Conservation (phyloP, 2,797 vertebrate genomes). For the Lagorchestes hirsutus region DNA sequence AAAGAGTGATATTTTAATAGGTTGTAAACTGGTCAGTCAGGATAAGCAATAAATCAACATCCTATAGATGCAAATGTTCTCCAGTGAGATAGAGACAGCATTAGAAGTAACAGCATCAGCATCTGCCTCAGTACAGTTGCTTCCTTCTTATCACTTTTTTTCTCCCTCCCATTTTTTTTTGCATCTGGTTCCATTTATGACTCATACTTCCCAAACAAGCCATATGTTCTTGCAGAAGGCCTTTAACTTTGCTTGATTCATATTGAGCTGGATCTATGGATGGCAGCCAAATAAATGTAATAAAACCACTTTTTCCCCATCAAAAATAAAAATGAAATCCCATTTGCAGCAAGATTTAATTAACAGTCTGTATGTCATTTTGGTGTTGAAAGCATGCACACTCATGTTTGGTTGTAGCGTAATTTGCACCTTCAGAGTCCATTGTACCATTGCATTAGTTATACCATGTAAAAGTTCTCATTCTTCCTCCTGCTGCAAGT, state of each 20-base stretch:
- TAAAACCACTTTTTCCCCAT: slow-evolving; percentile 81
- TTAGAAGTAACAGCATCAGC: slow-evolving; percentile 77
- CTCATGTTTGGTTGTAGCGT: slow-evolving; percentile 70
- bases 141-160: slow-evolving; percentile 75
- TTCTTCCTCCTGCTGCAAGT: slow-evolving; percentile 44
- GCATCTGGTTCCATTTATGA: slow-evolving; percentile 88
- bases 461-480: slow-evolving; percentile 47
- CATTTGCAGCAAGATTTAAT: slow-evolving; percentile 83
- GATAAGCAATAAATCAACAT: slow-evolving; percentile 12
- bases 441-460: slow-evolving; percentile 51
- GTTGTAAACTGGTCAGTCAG: slow-evolving; percentile 9
- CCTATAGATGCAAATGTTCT: slow-evolving; percentile 59
- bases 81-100: slow-evolving; percentile 53
- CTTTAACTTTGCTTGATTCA: slow-evolving; percentile 81
- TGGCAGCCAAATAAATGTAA: slow-evolving; percentile 81
- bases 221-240: slow-evolving; percentile 84
- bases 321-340: slow-evolving; percentile 84
- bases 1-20: slow-evolving; percentile 46
- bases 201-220: slow-evolving; percentile 85
- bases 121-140: slow-evolving; percentile 79
- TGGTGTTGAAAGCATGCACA: slow-evolving; percentile 75
- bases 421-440: slow-evolving; percentile 73
- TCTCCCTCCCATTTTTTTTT: slow-evolving; percentile 62
- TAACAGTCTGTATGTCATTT: slow-evolving; percentile 79
- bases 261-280: slow-evolving; percentile 80